Percentiles rank a stretch among this genome's conserved stretches.
Evolutionary conservation across 2,113 vertebrate genomes (phyloP).

Genomic region (Ondatra zibethicus): DNA sequence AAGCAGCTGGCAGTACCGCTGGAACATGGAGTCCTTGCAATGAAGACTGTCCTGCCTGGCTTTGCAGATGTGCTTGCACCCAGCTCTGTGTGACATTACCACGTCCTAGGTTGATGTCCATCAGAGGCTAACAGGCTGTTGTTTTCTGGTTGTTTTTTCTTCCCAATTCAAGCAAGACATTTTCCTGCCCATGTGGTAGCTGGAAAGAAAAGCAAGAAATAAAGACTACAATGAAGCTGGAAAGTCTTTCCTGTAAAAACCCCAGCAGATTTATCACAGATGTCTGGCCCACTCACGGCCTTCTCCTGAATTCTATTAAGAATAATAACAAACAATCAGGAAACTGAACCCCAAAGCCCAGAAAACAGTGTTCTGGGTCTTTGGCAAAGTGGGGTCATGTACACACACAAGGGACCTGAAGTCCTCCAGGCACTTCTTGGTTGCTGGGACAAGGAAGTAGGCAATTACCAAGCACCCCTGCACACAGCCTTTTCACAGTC

Average conservation of each 20-base stretch:
- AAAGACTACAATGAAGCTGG: constrained; percentile 74
- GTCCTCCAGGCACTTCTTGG: constrained; percentile 59
- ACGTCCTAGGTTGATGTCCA: constrained; percentile 34
- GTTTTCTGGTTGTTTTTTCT: neutral
- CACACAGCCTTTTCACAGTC: neutral
- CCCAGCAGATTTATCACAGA: constrained; percentile 78
- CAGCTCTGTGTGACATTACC: neutral
- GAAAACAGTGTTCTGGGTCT: constrained; percentile 77
- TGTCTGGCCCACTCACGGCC: constrained; percentile 64
- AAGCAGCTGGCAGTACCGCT: neutral
- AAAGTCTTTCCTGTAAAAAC: constrained; percentile 75
- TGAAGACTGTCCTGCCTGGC: neutral
- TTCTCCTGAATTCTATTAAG: constrained; percentile 77
- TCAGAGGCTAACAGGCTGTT: constrained; percentile 1
- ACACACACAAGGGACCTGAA: constrained; percentile 69
- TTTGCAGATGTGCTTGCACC: neutral
- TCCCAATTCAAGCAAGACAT: constrained; percentile 61
- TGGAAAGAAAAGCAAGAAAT: constrained; percentile 79
- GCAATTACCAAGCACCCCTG: constrained; percentile 43
- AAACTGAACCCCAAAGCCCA: constrained; percentile 78
- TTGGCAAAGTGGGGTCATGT: constrained; percentile 79
- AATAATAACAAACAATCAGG: constrained; percentile 81
- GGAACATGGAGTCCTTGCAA: neutral
- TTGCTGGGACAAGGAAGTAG: constrained; percentile 62
- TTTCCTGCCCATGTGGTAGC: constrained; percentile 72